Evolutionary conservation across 1,140 invertebrate species (phyloP), one percentile per base, ranked within the genome.

Genomic region (Laupala kohalensis): DNA sequence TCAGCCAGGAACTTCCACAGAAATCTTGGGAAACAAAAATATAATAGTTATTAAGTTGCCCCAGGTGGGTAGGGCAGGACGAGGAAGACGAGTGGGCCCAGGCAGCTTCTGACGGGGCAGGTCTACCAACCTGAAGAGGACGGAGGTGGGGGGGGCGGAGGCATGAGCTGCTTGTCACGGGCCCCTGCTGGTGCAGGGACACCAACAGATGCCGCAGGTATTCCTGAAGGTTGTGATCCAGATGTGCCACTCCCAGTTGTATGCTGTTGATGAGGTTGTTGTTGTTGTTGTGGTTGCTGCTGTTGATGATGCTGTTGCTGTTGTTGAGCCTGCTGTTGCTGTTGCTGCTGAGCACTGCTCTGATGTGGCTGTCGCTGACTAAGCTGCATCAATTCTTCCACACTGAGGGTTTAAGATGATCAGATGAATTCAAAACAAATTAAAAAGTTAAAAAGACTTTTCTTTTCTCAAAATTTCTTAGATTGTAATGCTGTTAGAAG

Each of bases 71-170:
- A 26, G 67, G 13, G 25, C 25, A 26, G 67, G 13, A 26, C 67
- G 19, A 29, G 5, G 53, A 24, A 70, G 69, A 64, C 25, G 53
- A 28, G 37, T 9, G 62, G 69, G 70, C 4, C 63, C 30, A 53
- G 64, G 53, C 9, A 53, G 62, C 53, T 71, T n/a, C 25, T 53
- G 70, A 27, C 24, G 70, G 69, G 69, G 65, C 24, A 25, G 25
- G 37, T 26, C 63, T 71, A 71, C 70, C 70, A 71, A 71, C 70
- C 70, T 71, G 70, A 26, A 23, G 70, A 66, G 70, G 70, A 71
- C 63, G 67, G 67, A 72, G 71, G 66, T 72, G 67, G 66, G 71
- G 67, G 71, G 71, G 71, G 71, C 67, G 71, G 71, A 72, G 71
- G 71, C 71, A 72, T 72, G 53, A 72, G 71, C 63, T 72, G 71